Conservation (phyloP, 1,140 invertebrate genomes). For the Bactericera cockerelli region DNA sequence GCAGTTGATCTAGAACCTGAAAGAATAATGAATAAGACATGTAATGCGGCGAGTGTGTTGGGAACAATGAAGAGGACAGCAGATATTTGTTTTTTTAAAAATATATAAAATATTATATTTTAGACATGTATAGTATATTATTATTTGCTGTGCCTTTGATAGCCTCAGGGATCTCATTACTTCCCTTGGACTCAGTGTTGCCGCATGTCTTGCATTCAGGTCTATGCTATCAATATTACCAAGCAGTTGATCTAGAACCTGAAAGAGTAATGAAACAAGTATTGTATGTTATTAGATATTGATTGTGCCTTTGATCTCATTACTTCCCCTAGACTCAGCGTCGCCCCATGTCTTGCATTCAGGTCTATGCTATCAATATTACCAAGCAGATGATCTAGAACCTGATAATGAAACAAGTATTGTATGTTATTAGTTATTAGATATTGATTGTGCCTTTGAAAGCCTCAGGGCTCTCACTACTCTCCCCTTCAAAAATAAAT, state of each 20-base stretch:
- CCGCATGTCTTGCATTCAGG: constrained; percentile 69
- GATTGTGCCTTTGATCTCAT: no score
- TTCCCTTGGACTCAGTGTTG: constrained; percentile 68
- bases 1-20: constrained; percentile 58
- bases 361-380: constrained; percentile 60
- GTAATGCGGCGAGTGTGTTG: no score
- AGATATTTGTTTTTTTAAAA: no score
- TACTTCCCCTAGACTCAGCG: constrained; percentile 69
- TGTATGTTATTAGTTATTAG: no score
- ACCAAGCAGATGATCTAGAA: constrained; percentile 66
- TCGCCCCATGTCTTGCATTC: constrained; percentile 68
- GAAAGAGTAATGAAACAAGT: constrained; percentile 55
- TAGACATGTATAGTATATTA: no score
- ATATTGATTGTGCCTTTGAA: no score
- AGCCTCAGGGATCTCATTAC: constrained; percentile 54
- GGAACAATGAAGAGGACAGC: no score
- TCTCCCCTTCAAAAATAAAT: no score
- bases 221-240: constrained; percentile 54
- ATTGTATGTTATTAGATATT: no score
- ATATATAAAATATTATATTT: no score
- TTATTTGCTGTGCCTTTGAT: no score
- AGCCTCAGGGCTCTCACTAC: constrained; percentile 54
- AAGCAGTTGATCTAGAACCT: constrained; percentile 53
- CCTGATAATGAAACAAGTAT: constrained; percentile 27
- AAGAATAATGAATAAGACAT: constrained; percentile 18